Evolutionary conservation across 2,113 vertebrate genomes (phyloP).

Genomic region (Oceanites oceanicus): DNA sequence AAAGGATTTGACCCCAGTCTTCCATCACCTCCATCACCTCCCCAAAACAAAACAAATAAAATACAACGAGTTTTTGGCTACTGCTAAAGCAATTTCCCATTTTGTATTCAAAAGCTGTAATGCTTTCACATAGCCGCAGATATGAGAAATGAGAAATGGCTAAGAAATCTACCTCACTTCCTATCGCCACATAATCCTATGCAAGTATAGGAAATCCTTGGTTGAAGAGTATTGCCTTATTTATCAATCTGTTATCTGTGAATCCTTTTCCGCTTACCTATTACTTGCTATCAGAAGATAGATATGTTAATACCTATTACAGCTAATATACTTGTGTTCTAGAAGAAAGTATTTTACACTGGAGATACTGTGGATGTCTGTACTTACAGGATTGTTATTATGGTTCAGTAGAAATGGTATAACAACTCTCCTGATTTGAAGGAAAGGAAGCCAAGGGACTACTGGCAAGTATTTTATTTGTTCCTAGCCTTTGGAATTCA

Average conservation of each 20-base stretch:
- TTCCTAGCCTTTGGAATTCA: neutral
- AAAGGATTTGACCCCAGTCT: neutral
- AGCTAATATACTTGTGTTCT: neutral
- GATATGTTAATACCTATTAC: neutral
- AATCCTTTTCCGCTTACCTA: neutral
- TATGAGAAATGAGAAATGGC: neutral
- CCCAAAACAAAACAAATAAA: slow-evolving; percentile 12
- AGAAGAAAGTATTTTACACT: neutral
- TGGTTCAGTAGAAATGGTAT: neutral
- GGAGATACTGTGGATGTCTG: neutral
- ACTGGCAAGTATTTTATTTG: neutral
- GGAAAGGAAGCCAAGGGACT: neutral
- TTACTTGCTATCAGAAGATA: neutral
- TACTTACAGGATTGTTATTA: neutral
- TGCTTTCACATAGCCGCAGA: neutral
- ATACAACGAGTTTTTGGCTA: neutral
- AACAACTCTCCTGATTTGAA: neutral
- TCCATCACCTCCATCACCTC: neutral
- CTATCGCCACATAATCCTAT: neutral
- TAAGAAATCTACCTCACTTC: neutral
- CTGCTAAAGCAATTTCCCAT: neutral
- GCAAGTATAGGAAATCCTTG: neutral
- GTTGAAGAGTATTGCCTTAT: neutral
- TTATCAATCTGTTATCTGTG: neutral
- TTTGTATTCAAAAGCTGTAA: slow-evolving; percentile 20